These are phyloP conservation scores for Helobdella robusta DNA, from an alignment of 2,888 invertebrate genomes.

Conservation along the genomic window DNA sequence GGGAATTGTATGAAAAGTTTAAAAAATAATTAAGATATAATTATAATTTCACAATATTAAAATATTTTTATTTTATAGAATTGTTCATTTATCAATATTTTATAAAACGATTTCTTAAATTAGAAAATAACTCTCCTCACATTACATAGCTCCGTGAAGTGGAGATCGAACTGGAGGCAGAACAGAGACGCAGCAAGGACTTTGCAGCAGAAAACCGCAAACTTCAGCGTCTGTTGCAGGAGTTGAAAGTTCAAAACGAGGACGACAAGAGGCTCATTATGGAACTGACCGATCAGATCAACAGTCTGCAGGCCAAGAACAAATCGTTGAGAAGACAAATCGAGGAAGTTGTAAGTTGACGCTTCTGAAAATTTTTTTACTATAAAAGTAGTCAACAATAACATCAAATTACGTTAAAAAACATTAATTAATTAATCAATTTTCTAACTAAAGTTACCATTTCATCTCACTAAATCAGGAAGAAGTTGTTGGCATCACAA, in stretches of 20 bases:
- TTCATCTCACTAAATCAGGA: conserved; percentile 39
- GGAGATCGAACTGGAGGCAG: conserved; percentile 47
- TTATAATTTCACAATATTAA: too few relatives aligned
- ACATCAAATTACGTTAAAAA: too few relatives aligned
- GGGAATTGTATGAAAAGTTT: too few relatives aligned
- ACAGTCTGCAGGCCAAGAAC: conserved; percentile 43
- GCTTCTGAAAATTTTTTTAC: neutral
- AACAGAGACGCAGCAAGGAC: conserved; percentile 46
- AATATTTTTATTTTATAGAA: too few relatives aligned
- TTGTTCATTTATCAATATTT: too few relatives aligned
- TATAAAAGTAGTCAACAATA: too few relatives aligned
- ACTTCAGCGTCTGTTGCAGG: conserved; percentile 45
- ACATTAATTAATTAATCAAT: too few relatives aligned
- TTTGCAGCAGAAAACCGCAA: conserved; percentile 42
- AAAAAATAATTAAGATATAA: too few relatives aligned
- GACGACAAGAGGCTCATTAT: conserved; percentile 44
- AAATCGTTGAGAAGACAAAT: conserved; percentile 48
- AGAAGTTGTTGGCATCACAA: conserved; percentile 48
- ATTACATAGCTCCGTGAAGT: conserved; percentile 47
- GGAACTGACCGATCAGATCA: conserved; percentile 43
- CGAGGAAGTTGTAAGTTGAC: conserved; percentile 47
- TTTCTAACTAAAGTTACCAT: neutral
- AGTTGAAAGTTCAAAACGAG: conserved; percentile 42
- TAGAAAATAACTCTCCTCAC: too few relatives aligned
- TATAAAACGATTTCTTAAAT: too few relatives aligned